A percentile compares a stretch with the other conserved stretches of the same genome.
Evolutionary conservation across 64 coral and sea anemone species (phyloP).

Genomic region (Astreopora myriophthalma): DNA sequence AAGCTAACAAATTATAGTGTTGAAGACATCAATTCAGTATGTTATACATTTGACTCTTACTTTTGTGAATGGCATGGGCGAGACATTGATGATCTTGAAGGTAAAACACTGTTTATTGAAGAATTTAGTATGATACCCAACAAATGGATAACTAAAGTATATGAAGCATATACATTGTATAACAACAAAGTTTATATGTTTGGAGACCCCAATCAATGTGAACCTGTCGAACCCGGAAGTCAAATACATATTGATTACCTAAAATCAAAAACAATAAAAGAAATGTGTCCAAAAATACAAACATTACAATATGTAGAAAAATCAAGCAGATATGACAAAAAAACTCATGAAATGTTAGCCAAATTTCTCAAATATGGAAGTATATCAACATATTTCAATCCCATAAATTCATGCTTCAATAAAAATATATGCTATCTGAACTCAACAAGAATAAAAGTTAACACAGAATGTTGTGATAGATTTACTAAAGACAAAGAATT

Average conservation of each 20-base stretch:
- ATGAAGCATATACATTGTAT: not conserved
- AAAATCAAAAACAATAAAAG: not conserved
- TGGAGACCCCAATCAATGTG: not conserved
- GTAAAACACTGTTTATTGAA: slow-evolving; percentile 39
- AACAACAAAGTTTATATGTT: slow-evolving; percentile 6
- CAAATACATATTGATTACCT: not conserved
- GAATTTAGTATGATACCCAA: slow-evolving; percentile 46
- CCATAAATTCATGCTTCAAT: too few relatives aligned
- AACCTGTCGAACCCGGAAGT: not conserved
- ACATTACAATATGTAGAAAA: too few relatives aligned
- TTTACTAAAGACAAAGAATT: too few relatives aligned
- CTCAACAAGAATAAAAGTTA: too few relatives aligned
- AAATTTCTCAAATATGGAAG: too few relatives aligned
- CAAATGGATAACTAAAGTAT: slow-evolving; percentile 4
- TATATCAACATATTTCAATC: too few relatives aligned
- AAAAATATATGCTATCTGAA: too few relatives aligned
- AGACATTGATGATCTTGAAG: not conserved
- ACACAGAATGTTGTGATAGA: too few relatives aligned
- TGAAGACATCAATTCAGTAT: not conserved
- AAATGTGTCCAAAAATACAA: too few relatives aligned
- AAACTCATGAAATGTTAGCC: too few relatives aligned
- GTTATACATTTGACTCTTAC: slow-evolving; percentile 27
- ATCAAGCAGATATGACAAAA: too few relatives aligned
- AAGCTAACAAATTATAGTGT: not conserved
- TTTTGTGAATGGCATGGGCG: slow-evolving; percentile 4